Evolutionary conservation across 2,113 vertebrate species (phyloP).

Genomic region (Lasiurus borealis): DNA sequence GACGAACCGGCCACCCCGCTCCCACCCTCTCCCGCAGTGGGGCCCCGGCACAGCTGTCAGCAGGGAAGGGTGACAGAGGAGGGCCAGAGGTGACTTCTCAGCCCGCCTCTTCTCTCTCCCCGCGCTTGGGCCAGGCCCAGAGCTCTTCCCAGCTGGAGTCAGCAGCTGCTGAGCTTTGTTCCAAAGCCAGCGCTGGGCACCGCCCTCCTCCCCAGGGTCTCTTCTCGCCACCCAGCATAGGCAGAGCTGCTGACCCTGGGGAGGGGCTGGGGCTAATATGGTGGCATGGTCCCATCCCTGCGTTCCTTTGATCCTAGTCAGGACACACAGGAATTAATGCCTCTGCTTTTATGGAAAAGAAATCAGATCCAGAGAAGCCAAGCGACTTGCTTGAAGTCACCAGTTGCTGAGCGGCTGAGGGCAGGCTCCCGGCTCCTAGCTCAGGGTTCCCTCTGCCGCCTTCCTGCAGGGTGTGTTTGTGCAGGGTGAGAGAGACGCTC

Average conservation of each 20-base stretch:
- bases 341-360: neutral
- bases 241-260: neutral
- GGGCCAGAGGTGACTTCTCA: conserved; percentile 75
- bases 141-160: conserved; percentile 46
- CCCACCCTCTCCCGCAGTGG: neutral
- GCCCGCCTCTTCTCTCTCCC: neutral
- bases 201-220: neutral
- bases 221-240: conserved; percentile 13
- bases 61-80: conserved; percentile 61
- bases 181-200: conserved; percentile 15
- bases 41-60: conserved; percentile 74
- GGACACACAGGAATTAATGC: neutral
- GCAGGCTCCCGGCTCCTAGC: neutral
- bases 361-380: conserved; percentile 57
- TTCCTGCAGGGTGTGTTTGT: neutral
- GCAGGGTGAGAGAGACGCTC: neutral
- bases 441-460: neutral
- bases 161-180: conserved; percentile 59
- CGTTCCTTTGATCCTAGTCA: conserved; percentile 56
- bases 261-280: neutral
- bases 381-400: conserved; percentile 22
- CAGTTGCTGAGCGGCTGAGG: neutral
- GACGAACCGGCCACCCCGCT: conserved; percentile 40
- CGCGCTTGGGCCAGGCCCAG: neutral
- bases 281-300: neutral